Conservation (phyloP, 1,140 invertebrate genomes). For the Laupala kohalensis region DNA sequence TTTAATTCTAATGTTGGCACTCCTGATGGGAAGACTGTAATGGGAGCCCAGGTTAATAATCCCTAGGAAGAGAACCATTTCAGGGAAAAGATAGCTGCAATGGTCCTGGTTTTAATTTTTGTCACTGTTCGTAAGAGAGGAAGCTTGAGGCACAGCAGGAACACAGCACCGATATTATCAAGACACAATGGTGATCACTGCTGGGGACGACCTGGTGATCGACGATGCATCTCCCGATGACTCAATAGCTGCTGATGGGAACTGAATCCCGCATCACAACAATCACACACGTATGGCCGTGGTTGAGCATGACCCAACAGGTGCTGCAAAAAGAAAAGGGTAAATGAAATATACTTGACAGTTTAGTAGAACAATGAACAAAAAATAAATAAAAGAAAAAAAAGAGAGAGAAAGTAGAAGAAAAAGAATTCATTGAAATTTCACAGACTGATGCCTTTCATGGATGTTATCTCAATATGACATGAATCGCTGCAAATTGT, state of each 20-base stretch:
- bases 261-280: constrained; percentile 26
- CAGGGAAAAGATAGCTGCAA: no score
- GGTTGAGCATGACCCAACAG: constrained; percentile 22
- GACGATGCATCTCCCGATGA: constrained; percentile 21
- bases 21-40: not conserved
- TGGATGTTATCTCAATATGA: not conserved
- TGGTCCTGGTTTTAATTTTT: no score
- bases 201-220: not conserved
- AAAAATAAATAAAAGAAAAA: not conserved
- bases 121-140: not conserved
- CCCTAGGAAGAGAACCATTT: not conserved
- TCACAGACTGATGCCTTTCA: not conserved
- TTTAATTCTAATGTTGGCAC: not conserved
- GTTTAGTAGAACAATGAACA: no score
- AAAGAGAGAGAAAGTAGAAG: not conserved
- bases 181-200: not conserved
- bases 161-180: not conserved
- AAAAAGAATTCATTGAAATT: not conserved
- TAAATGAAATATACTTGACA: no score
- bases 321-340: constrained; percentile 19
- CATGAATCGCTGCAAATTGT: not conserved
- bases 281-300: constrained; percentile 24
- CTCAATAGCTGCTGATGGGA: constrained; percentile 19
- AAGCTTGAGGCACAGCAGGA: not conserved
- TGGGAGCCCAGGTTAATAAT: not conserved